Evolutionary conservation across 2,797 vertebrate species (phyloP).

Genomic region (Falco cherrug): DNA sequence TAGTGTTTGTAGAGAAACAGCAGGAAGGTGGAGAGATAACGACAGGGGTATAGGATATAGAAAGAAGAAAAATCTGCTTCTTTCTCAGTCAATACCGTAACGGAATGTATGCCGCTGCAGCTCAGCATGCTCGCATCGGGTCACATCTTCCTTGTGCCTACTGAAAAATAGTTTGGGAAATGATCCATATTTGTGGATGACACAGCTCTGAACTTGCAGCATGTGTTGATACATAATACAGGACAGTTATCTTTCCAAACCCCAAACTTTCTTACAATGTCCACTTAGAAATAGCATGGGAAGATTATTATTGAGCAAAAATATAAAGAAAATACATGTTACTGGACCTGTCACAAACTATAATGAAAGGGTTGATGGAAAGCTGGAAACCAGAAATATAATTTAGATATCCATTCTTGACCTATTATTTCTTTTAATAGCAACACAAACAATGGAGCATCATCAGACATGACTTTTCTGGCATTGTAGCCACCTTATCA

Average conservation of each 20-base stretch:
- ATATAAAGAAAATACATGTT: not conserved
- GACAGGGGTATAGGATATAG: accelerated
- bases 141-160: not conserved
- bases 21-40: not conserved
- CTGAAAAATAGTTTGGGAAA: not conserved
- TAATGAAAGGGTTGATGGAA: not conserved
- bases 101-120: accelerated
- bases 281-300: not conserved
- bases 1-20: not conserved
- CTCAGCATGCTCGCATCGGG: not conserved
- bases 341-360: not conserved
- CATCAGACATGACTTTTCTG: not conserved
- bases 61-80: not conserved
- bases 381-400: not conserved
- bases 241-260: not conserved
- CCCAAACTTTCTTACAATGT: not conserved
- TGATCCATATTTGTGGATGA: not conserved
- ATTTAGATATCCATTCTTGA: not conserved
- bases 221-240: not conserved
- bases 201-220: not conserved
- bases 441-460: not conserved
- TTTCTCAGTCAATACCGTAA: not conserved
- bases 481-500: not conserved
- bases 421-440: not conserved
- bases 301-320: not conserved